Percentiles rank a stretch among this genome's conserved stretches.
These are phyloP conservation scores for Lottia scabra DNA, from an alignment of 2,888 invertebrate genomes.

Conservation along the genomic window DNA sequence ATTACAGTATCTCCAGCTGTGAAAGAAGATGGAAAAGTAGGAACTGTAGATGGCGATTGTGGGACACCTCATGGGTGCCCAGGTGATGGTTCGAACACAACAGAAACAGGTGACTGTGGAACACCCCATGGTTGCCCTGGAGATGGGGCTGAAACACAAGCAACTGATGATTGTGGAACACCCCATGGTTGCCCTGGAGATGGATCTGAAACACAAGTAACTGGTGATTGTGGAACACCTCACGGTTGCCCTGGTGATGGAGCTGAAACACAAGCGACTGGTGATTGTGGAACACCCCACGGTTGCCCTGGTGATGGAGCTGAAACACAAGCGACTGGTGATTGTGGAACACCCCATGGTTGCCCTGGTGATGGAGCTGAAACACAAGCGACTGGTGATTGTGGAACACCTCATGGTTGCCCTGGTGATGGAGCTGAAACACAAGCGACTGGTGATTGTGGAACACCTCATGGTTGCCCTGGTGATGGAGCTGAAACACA, in stretches of 20 bases:
- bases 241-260: slow-evolving; percentile 29
- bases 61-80: slow-evolving; percentile 28
- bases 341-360: slow-evolving; percentile 19
- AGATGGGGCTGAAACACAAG: slow-evolving; percentile 15
- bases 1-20: slow-evolving; percentile 53
- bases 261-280: slow-evolving; percentile 17
- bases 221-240: slow-evolving; percentile 27
- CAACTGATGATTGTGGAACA: slow-evolving; percentile 30
- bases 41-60: slow-evolving; percentile 18
- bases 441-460: slow-evolving; percentile 20
- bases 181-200: slow-evolving; percentile 36
- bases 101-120: slow-evolving; percentile 25
- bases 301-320: slow-evolving; percentile 29
- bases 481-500: slow-evolving; percentile 24
- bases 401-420: slow-evolving; percentile 16
- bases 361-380: background rate
- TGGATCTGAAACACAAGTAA: slow-evolving; percentile 26
- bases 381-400: slow-evolving; percentile 14
- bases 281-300: slow-evolving; percentile 26
- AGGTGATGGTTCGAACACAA: slow-evolving; percentile 25
- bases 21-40: slow-evolving; percentile 17
- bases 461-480: slow-evolving; percentile 16
- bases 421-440: background rate
- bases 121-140: slow-evolving; percentile 9
- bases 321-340: slow-evolving; percentile 14